Base-by-base conservation (phyloP, 2,113 vertebrate species). In the Vanacampus margaritifer region DNA sequence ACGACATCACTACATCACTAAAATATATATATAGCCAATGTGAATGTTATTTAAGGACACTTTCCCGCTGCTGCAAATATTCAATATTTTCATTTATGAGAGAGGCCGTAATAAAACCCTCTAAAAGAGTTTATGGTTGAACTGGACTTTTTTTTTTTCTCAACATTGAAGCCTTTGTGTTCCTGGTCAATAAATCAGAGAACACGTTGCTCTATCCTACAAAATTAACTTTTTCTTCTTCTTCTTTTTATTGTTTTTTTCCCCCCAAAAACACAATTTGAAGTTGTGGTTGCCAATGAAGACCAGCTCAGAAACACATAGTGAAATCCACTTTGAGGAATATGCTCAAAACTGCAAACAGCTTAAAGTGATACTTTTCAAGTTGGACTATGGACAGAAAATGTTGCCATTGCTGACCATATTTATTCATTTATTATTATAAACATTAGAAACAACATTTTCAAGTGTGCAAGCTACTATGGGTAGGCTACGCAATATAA, bases 51-150 rank as follows among this genome's bases (percentile, higher is more conserved):
- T 86, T 80, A 76, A 26, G 61, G n/a, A 53, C n/a, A 24, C 50
- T 24, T 53, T 59, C 48, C 24, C 28, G 23, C 39, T 50, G 66
- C 51, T 83, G 56, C 78, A 79, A 79, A 78, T 77, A 39, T 71
- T 80, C 77, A 36, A 72, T 71, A 70, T 80, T 48, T 48, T 79
- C 63, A 70, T 78, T 73, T 70, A 56, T 32, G 6, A 64, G 64
- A 76, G 66, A 64, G 73, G 23, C 67, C 17, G 66, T 54, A 78
- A 73, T 84, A 84, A 86, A 85, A 79, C 10, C 19, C 51, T 78
- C 65, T 65, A 60, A 73, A 58, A 60, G 54, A 24, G 62, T 82
- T 86, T 76, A 73, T 75, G 68, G 76, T 68, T 62, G 78, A 86
- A 78, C 53, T 61, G 78, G 76, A 73, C 79, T 60, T 59, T 36